Conservation (phyloP, 2,113 vertebrate species). For the Neodon shergylaensis region DNA sequence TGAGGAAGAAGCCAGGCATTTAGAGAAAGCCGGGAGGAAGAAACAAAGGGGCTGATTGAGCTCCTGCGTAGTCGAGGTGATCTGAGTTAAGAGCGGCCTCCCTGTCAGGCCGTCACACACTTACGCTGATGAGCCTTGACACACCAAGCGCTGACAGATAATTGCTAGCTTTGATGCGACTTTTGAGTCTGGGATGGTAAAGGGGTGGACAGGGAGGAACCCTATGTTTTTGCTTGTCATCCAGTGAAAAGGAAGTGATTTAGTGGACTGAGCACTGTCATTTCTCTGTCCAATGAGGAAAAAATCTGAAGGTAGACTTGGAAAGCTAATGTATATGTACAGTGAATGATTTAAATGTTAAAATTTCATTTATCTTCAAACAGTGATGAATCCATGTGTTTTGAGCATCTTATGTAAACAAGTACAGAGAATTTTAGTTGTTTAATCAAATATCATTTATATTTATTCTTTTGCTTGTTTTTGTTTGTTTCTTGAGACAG, state of each 20-base stretch:
- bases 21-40: constrained; percentile 27
- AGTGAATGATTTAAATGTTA: constrained; percentile 16
- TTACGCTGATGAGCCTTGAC: constrained; percentile 56
- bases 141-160: constrained; percentile 49
- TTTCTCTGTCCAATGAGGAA: constrained; percentile 53
- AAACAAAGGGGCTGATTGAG: constrained; percentile 57
- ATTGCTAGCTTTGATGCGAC: constrained; percentile 38
- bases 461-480: background rate
- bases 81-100: constrained; percentile 16
- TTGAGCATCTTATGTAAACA: background rate
- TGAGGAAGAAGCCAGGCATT: constrained; percentile 36
- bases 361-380: background rate
- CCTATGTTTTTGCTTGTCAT: constrained; percentile 54
- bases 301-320: constrained; percentile 43
- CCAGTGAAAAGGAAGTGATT: constrained; percentile 51
- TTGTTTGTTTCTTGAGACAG: constrained; percentile 16
- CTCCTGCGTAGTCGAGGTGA: background rate
- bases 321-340: background rate
- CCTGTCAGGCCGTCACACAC: background rate
- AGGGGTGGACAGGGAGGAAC: constrained; percentile 19
- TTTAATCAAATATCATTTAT: background rate
- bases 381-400: background rate
- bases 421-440: background rate
- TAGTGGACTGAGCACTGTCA: constrained; percentile 47
- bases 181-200: constrained; percentile 39